Evolutionary conservation across 2,797 vertebrate species (phyloP).

Genomic region (Muraenolepis orangiensis): DNA sequence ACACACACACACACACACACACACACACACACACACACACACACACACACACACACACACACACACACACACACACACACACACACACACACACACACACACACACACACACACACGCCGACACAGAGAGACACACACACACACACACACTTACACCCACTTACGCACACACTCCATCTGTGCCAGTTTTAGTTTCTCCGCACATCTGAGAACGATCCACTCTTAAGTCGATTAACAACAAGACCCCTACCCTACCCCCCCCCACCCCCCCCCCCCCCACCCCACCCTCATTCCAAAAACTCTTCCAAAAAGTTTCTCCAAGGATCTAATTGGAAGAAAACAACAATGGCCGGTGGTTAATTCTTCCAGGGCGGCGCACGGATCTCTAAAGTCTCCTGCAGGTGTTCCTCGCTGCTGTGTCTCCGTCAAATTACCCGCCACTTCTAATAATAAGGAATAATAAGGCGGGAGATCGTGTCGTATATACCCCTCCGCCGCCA

Average conservation of each 20-base stretch:
- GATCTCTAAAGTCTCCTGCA: conserved; percentile 37
- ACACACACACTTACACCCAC: too few relatives aligned
- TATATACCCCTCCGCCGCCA: not conserved
- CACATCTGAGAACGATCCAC: conserved; percentile 71
- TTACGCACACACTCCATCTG: conserved; percentile 63
- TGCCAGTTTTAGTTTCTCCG: conserved; percentile 66
- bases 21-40: too few relatives aligned
- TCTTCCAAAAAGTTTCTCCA: too few relatives aligned
- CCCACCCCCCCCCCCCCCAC: not conserved
- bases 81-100: conserved; percentile 2
- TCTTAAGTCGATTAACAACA: conserved; percentile 62
- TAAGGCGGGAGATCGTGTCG: not conserved
- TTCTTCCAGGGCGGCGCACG: conserved; percentile 42
- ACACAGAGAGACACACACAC: too few relatives aligned
- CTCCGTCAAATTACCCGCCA: conserved; percentile 52
- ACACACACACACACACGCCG: not conserved
- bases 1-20: not conserved
- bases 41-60: too few relatives aligned
- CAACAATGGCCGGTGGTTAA: conserved; percentile 39
- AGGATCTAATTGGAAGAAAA: conserved; percentile 57
- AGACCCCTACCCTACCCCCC: conserved; percentile 30
- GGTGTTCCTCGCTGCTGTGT: not conserved
- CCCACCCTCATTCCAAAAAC: conserved; percentile 40
- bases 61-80: too few relatives aligned
- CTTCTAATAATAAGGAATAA: conserved; percentile 32